phyloP scores from a whole-genome alignment of 1,140 invertebrate genomes.

The Pachypeltis micranthus region DNA sequence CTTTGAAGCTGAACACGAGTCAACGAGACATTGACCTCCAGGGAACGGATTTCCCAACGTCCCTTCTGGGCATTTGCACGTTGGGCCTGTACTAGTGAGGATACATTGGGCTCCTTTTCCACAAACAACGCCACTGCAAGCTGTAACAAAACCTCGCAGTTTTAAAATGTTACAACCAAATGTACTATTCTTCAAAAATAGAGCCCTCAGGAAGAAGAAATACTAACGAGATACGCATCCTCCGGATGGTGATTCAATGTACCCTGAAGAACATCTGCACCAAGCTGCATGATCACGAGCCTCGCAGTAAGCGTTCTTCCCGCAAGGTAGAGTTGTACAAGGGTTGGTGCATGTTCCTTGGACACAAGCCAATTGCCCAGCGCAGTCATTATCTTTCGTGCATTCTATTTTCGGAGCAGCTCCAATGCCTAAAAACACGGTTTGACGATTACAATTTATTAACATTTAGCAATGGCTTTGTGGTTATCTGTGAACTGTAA shows the following conservation, averaged over 20 bases:
- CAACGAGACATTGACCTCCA: conserved; percentile 65
- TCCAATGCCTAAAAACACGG: conserved; percentile 13
- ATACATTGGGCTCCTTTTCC: conserved; percentile 74
- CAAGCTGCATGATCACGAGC: conserved; percentile 76
- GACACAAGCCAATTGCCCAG: conserved; percentile 61
- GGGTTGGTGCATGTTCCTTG: conserved; percentile 68
- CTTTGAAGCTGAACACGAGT: conserved; percentile 60
- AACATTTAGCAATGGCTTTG: no score
- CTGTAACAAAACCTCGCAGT: no score
- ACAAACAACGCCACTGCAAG: conserved; percentile 68
- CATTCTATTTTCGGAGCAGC: conserved; percentile 43
- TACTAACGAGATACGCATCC: conserved; percentile 65
- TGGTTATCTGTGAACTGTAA: no score
- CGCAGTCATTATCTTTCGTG: conserved; percentile 58
- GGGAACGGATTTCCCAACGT: conserved; percentile 82
- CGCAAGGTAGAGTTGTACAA: conserved; percentile 63
- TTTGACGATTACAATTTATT: no score
- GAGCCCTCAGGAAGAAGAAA: no score
- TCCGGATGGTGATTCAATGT: conserved; percentile 55
- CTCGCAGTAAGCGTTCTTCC: conserved; percentile 73
- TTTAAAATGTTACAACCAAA: conserved; percentile 20
- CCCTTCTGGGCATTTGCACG: conserved; percentile 75
- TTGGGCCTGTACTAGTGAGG: conserved; percentile 69
- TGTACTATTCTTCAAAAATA: background rate
- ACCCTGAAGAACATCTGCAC: conserved; percentile 76